Percentiles rank a stretch among this genome's conserved stretches.
phyloP scores from a whole-genome alignment of 2,113 vertebrate species.

The Dascyllus trimaculatus region DNA sequence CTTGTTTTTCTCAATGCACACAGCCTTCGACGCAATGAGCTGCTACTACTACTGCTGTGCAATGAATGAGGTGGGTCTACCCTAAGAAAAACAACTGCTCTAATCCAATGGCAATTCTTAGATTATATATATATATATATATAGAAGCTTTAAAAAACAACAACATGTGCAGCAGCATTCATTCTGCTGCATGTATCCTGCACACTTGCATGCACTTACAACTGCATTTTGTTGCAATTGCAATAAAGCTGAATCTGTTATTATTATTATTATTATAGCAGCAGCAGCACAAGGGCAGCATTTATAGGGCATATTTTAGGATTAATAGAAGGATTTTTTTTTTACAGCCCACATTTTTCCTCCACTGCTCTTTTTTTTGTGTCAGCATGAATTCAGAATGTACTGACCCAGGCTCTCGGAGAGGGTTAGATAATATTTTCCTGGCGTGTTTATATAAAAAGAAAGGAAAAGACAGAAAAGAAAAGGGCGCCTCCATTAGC shows the following conservation, averaged over 20 bases:
- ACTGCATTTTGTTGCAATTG: no score
- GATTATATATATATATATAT: background rate
- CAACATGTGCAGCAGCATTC: background rate
- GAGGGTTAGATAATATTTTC: conserved; percentile 40
- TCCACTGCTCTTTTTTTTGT: background rate
- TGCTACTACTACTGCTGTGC: conserved; percentile 65
- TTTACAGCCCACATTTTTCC: background rate
- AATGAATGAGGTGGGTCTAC: conserved; percentile 72
- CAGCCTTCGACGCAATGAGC: conserved; percentile 67
- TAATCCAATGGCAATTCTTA: conserved; percentile 9
- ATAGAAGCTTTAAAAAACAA: background rate
- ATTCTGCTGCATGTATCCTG: no score
- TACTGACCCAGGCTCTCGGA: background rate
- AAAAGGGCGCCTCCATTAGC: conserved; percentile 65
- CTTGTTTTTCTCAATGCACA: conserved; percentile 75
- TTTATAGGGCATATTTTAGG: conserved; percentile 1
- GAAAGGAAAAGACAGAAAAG: conserved; percentile 5
- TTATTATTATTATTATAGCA: background rate
- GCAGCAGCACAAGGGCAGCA: background rate
- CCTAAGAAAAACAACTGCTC: conserved; percentile 32
- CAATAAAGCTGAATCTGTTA: no score
- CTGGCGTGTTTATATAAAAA: conserved; percentile 23
- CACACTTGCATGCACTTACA: no score
- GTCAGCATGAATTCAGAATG: conserved; percentile 21
- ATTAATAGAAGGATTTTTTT: conserved; percentile 7